A percentile compares a stretch with the other conserved stretches of the same genome.
Conservation (phyloP, 1,140 invertebrate species). For the Euwallacea fornicatus region DNA sequence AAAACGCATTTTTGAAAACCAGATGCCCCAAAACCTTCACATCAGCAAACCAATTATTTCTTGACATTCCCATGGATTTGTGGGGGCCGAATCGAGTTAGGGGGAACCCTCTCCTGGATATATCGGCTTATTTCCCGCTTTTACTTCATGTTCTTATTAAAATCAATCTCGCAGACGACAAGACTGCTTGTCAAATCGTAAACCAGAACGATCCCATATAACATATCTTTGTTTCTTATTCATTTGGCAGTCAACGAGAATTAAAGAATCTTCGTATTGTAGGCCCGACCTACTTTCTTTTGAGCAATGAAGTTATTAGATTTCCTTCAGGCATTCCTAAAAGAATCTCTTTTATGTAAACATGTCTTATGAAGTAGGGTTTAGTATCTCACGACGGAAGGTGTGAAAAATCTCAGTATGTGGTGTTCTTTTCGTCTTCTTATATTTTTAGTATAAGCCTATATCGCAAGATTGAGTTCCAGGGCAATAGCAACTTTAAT, state of each 20-base stretch:
- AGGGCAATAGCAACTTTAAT: slow-evolving; percentile 51
- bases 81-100: slow-evolving; percentile 11
- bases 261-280: no score
- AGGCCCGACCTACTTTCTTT: no score
- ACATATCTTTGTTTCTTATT: not conserved
- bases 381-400: no score
- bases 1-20: slow-evolving; percentile 15
- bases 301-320: no score
- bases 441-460: slow-evolving; percentile 48
- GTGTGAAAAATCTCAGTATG: not conserved
- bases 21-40: slow-evolving; percentile 15
- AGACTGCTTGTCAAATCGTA: slow-evolving; percentile 34
- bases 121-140: slow-evolving; percentile 36
- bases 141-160: slow-evolving; percentile 38
- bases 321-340: no score
- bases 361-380: no score
- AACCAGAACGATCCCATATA: slow-evolving; percentile 3
- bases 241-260: no score
- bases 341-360: no score
- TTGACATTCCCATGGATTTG: slow-evolving; percentile 32
- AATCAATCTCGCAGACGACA: slow-evolving; percentile 35
- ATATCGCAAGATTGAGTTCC: slow-evolving; percentile 50
- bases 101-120: slow-evolving; percentile 30
- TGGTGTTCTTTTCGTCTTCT: slow-evolving; percentile 38
- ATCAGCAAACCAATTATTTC: slow-evolving; percentile 36